These are phyloP conservation scores for Cactoblastis cactorum DNA, from an alignment of 2,888 invertebrate genomes.

Conservation along the genomic window DNA sequence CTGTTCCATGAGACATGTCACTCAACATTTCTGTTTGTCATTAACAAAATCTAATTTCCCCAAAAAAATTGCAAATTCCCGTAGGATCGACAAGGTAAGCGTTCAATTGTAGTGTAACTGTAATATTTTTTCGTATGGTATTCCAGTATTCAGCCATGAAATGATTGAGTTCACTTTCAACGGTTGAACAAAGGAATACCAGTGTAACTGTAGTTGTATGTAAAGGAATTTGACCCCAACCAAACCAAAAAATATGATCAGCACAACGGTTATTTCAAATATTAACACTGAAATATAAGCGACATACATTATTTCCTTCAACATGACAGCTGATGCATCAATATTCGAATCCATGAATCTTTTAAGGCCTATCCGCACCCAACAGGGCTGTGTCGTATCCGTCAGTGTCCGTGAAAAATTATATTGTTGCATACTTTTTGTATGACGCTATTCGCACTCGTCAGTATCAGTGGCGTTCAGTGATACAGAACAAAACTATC, in stretches of 20 bases:
- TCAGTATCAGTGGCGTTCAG: too few relatives aligned
- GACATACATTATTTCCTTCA: neutral
- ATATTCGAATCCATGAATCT: too few relatives aligned
- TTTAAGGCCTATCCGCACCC: too few relatives aligned
- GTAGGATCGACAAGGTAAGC: slow-evolving; percentile 16
- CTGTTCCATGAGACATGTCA: slow-evolving; percentile 36
- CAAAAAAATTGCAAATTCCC: slow-evolving; percentile 15
- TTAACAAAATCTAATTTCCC: slow-evolving; percentile 31
- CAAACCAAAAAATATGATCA: neutral
- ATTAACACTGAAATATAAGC: neutral
- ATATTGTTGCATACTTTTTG: too few relatives aligned
- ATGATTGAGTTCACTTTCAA: neutral
- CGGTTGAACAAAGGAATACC: neutral
- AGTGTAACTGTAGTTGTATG: neutral
- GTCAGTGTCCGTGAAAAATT: too few relatives aligned
- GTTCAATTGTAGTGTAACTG: neutral
- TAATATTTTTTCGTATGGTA: neutral
- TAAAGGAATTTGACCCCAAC: slow-evolving; percentile 40
- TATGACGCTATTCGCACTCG: too few relatives aligned
- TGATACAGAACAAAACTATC: too few relatives aligned
- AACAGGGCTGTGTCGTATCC: too few relatives aligned
- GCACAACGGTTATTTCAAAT: too few relatives aligned
- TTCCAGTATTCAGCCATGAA: neutral
- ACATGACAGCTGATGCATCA: neutral
- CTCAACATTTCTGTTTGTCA: slow-evolving; percentile 30